Percentiles rank a stretch among this genome's conserved stretches.
Evolutionary conservation across 2,797 vertebrate species (phyloP).

Genomic region (Neomorphus geoffroyi): DNA sequence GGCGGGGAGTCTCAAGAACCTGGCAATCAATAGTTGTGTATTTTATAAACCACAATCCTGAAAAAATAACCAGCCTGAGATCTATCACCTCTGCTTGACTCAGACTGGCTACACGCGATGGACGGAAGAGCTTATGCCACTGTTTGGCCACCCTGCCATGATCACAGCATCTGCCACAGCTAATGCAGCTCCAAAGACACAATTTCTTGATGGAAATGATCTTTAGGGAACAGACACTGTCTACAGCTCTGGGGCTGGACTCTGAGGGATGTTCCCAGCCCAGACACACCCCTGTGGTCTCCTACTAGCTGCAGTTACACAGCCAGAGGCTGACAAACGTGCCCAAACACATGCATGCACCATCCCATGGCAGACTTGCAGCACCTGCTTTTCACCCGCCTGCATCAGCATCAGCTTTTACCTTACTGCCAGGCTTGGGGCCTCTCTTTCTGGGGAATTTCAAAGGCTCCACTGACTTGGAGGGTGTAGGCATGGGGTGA

Average conservation of each 20-base stretch:
- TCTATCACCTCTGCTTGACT: conserved; percentile 20
- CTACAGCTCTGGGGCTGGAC: conserved; percentile 20
- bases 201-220: conserved; percentile 21
- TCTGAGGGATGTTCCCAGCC: conserved; percentile 36
- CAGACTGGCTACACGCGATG: neutral
- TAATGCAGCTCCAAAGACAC: conserved; percentile 8
- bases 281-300: neutral
- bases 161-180: conserved; percentile 23
- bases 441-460: conserved; percentile 99
- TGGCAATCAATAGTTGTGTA: neutral
- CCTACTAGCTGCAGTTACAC: conserved; percentile 46
- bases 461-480: conserved; percentile 87
- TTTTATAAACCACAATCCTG: conserved; percentile 8
- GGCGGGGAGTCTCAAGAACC: conserved; percentile 23
- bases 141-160: neutral
- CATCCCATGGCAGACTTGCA: conserved; percentile 50
- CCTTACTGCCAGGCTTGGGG: conserved; percentile 98
- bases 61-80: neutral
- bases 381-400: conserved; percentile 51
- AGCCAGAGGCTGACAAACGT: conserved; percentile 63
- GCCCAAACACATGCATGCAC: conserved; percentile 54
- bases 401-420: conserved; percentile 72
- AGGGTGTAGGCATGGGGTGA: conserved; percentile 81
- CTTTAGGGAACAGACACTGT: conserved; percentile 48
- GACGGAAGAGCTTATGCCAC: neutral